Conservation (phyloP, 2,888 invertebrate genomes). For the Heliothis peltigera region DNA sequence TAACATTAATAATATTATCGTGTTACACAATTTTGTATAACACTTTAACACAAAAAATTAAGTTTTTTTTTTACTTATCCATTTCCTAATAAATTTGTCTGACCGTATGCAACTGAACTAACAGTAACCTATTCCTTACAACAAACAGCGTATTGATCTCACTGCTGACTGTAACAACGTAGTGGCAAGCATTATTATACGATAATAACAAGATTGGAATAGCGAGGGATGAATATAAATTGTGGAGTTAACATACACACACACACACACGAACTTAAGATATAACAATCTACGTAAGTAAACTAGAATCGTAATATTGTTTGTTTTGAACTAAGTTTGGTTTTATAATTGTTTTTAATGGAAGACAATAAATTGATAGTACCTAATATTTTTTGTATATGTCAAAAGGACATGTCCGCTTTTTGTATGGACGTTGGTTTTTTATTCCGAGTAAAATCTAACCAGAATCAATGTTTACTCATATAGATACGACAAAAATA, state of each 20-base stretch:
- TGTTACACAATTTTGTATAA: no score
- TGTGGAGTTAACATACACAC: not conserved
- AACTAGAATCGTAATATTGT: not conserved
- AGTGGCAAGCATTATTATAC: not conserved
- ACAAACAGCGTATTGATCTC: not conserved
- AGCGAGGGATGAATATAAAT: not conserved
- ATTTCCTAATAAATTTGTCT: no score
- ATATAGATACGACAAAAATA: no score
- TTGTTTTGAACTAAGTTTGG: not conserved
- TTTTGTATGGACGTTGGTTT: no score
- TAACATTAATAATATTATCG: no score
- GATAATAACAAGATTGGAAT: slow-evolving; percentile 2
- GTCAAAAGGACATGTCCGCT: no score
- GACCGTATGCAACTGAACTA: not conserved
- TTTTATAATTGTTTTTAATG: not conserved
- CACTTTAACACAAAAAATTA: no score
- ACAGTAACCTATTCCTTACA: not conserved
- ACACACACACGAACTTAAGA: not conserved
- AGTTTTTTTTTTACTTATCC: no score
- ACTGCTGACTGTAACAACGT: not conserved
- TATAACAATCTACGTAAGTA: not conserved
- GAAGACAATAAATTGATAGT: not conserved
- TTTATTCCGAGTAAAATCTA: no score
- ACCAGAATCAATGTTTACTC: no score
- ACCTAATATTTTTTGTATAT: no score